These are phyloP conservation scores for Indicator indicator DNA, from an alignment of 2,113 vertebrate genomes.

Conservation along the genomic window DNA sequence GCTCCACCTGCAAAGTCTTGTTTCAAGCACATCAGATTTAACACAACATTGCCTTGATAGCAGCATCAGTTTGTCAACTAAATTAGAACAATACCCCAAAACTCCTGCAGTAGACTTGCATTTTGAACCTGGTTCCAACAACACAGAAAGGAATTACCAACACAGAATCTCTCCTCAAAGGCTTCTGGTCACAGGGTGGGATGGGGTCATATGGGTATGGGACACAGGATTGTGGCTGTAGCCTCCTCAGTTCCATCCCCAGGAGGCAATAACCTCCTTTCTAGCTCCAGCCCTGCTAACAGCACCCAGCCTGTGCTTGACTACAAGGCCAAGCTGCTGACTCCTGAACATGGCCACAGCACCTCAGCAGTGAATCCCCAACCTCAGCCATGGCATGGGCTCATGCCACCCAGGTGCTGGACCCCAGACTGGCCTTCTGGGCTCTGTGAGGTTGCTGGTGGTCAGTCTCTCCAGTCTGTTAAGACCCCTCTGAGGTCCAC, in stretches of 20 bases:
- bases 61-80: conserved; percentile 78
- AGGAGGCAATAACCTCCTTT: neutral
- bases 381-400: neutral
- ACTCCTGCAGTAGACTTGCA: conserved; percentile 75
- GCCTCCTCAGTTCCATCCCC: neutral
- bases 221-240: neutral
- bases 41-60: conserved; percentile 82
- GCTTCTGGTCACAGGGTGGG: neutral
- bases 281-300: neutral
- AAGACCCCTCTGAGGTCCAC: neutral
- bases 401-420: neutral
- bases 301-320: neutral
- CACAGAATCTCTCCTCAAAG: neutral
- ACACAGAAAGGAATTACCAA: conserved; percentile 81
- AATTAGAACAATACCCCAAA: conserved; percentile 84
- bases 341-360: neutral
- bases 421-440: neutral
- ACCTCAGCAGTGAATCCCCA: neutral
- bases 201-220: rapidly evolving
- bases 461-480: neutral
- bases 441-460: neutral
- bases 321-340: neutral
- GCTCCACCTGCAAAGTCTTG: conserved; percentile 68
- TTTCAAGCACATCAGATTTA: conserved; percentile 75
- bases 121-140: conserved; percentile 80